Percentiles rank a stretch among this genome's conserved stretches.
These are phyloP conservation scores for Lithosia quadra DNA, from an alignment of 2,888 invertebrate genomes.

Conservation along the genomic window DNA sequence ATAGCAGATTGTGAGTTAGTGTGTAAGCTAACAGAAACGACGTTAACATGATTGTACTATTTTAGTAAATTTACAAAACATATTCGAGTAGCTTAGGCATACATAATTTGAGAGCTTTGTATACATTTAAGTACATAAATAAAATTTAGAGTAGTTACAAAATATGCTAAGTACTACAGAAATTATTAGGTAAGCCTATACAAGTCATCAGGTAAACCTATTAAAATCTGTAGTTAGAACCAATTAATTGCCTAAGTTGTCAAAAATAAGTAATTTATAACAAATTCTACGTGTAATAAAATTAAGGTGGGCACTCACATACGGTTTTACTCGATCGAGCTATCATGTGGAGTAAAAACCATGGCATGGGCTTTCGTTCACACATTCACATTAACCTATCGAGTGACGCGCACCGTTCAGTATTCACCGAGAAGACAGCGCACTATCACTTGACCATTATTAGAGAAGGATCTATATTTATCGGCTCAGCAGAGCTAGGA, in stretches of 20 bases:
- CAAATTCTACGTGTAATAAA: too few relatives aligned
- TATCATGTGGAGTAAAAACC: too few relatives aligned
- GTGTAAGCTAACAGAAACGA: not conserved
- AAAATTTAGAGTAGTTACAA: not conserved
- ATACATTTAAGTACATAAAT: not conserved
- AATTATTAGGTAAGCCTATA: not conserved
- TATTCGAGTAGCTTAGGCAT: not conserved
- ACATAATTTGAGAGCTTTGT: not conserved
- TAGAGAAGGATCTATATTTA: too few relatives aligned
- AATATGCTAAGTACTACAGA: not conserved
- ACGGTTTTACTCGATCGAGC: too few relatives aligned
- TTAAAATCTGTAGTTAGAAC: not conserved
- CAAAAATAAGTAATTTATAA: not conserved
- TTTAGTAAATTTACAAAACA: not conserved
- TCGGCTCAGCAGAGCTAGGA: too few relatives aligned
- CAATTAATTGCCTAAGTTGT: conserved; percentile 3
- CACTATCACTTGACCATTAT: too few relatives aligned
- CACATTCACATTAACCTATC: too few relatives aligned
- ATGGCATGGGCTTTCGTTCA: too few relatives aligned
- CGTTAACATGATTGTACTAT: not conserved
- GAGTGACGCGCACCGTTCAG: too few relatives aligned
- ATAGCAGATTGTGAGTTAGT: not conserved
- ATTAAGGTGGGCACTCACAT: too few relatives aligned
- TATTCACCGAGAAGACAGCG: too few relatives aligned
- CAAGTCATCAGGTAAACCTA: not conserved